A percentile compares a stretch with the other conserved stretches of the same genome.
These are phyloP conservation scores for Quadroppia sp. DNA, from an alignment of 2,888 invertebrate genomes.

Conservation along the genomic window DNA sequence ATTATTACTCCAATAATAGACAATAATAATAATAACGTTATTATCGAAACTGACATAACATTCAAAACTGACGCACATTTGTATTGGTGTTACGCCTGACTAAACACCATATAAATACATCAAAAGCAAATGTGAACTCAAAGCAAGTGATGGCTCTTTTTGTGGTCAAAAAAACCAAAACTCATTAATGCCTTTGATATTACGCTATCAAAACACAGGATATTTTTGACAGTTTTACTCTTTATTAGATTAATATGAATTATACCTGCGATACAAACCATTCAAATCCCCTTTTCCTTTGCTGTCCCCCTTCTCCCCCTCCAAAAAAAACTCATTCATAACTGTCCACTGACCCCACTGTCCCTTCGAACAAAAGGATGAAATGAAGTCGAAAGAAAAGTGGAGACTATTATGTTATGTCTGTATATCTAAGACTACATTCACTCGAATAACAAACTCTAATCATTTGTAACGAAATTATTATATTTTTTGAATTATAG, in stretches of 20 bases:
- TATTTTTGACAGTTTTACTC: conserved; percentile 32
- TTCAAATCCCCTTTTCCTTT: not conserved
- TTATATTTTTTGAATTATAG: not conserved
- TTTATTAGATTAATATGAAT: conserved; percentile 16
- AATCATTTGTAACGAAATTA: not conserved
- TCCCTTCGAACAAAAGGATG: conserved; percentile 25
- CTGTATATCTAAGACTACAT: not conserved
- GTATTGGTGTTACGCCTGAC: conserved; percentile 32
- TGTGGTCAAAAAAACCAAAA: conserved; percentile 14
- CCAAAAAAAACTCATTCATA: conserved; percentile 20
- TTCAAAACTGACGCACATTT: conserved; percentile 30
- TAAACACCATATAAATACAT: conserved; percentile 24
- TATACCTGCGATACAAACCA: not conserved
- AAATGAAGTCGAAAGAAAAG: conserved; percentile 6
- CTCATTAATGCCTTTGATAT: conserved; percentile 26
- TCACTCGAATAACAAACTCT: not conserved
- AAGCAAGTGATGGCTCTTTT: conserved; percentile 31
- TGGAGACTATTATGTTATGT: conserved; percentile 6
- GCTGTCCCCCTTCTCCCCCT: not conserved
- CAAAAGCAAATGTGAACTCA: conserved; percentile 29
- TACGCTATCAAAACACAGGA: conserved; percentile 28
- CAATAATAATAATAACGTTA: conserved; percentile 22
- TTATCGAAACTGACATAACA: conserved; percentile 31
- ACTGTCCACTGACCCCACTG: conserved; percentile 34
- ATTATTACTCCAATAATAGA: not conserved